Conservation (phyloP, 2,888 invertebrate species). For the Pandemis corylana region DNA sequence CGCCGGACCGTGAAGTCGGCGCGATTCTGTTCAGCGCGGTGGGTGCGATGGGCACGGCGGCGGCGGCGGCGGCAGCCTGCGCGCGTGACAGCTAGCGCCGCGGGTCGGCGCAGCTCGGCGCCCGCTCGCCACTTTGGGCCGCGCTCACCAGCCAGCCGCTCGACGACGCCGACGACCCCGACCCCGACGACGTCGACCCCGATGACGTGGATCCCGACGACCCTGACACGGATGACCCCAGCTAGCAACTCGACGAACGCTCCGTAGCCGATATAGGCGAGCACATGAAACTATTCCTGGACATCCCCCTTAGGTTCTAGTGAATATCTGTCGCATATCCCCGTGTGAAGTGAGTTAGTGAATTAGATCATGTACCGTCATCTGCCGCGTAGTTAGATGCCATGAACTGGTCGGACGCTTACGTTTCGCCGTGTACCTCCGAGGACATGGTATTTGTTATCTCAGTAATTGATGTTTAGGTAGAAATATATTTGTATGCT, state of each 20-base stretch:
- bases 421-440: not conserved
- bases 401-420: constrained; percentile 19
- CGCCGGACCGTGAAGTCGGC: constrained; percentile 81
- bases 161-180: constrained; percentile 71
- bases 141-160: constrained; percentile 89
- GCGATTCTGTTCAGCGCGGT: constrained; percentile 72
- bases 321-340: constrained; percentile 40
- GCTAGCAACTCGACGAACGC: constrained; percentile 85
- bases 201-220: constrained; percentile 36
- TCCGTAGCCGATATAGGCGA: constrained; percentile 83
- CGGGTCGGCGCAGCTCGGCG: constrained; percentile 78
- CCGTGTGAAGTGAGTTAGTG: constrained; percentile 2
- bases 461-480: constrained; percentile 4
- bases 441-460: not conserved
- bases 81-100: constrained; percentile 86
- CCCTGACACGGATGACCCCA: constrained; percentile 64
- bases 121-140: constrained; percentile 91
- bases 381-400: constrained; percentile 17
- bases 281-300: constrained; percentile 84
- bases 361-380: constrained; percentile 2
- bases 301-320: constrained; percentile 85
- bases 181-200: constrained; percentile 50
- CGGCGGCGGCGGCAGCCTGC: constrained; percentile 54
- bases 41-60: constrained; percentile 71
- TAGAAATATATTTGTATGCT: constrained; percentile 1